Base-by-base conservation (phyloP, 1,140 invertebrate genomes). In the Listronotus bonariensis region DNA sequence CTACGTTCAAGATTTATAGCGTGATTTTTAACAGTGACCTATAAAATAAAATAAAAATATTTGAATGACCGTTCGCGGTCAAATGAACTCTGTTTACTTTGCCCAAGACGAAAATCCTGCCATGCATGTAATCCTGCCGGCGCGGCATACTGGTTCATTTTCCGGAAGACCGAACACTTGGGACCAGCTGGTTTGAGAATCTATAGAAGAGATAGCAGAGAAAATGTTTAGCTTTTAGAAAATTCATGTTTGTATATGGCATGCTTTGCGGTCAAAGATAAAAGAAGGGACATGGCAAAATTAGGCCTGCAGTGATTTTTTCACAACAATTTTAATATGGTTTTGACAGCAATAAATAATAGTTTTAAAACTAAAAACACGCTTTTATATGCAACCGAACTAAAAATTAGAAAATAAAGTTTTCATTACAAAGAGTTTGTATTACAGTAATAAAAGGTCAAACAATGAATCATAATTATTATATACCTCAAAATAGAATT, bases 31-130 rank as follows among this genome's bases (percentile, higher is more conserved):
- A 26, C 2, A 18, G 0, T 14, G n/a, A 36, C 52, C 17, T 9
- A 31, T 32, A 32, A 26, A 18, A n/a, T 45, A 11, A 49, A 49
- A 52, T 60, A 62, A 62, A 62, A 62, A 45, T 38, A 62, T 62
- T 31, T 17, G 15, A 32, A 38, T 32, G 59, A 62, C 59, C 49
- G 49, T 34, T n/a, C 41, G 52, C 59, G 59, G 59, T 62, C 59
- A 62, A 62, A 62, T 62, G 32, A 62, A 62, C 59, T 40, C 59
- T 62, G 49, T 62, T 62, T 62, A 62, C 53, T 62, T 62, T 62
- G 53, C 49, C 52, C 52, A 62, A 62, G 59, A 62, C 42, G 59
- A 38, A 62, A 31, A 49, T 43, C 51, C 59, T 18, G 59, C 42
- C 59, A 53, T 62, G 59, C 59, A 49, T 49, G 40, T 62, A 41